Evolutionary conservation across 2,797 vertebrate genomes (phyloP).

Genomic region (Chelonia mydas): DNA sequence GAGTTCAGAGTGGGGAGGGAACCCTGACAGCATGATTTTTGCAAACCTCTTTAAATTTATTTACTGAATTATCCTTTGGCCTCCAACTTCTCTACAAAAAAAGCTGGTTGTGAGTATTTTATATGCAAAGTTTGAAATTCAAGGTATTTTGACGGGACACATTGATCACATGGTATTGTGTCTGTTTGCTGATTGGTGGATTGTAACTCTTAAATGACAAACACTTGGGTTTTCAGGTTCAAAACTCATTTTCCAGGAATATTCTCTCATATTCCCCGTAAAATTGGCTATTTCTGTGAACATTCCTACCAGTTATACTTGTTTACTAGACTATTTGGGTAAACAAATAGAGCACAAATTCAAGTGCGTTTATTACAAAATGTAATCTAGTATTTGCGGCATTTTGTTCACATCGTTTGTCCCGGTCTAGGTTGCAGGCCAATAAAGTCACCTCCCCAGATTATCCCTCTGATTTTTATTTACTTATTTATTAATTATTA

Average conservation of each 20-base stretch:
- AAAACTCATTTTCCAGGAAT: neutral
- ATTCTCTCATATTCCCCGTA: neutral
- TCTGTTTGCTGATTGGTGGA: neutral
- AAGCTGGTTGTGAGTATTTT: conserved; percentile 28
- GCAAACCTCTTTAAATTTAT: conserved; percentile 27
- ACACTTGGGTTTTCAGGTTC: neutral
- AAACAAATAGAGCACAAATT: neutral
- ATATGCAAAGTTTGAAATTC: conserved; percentile 59
- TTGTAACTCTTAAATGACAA: neutral
- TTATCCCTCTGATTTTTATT: neutral
- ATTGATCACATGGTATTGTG: neutral
- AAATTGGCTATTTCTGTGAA: neutral
- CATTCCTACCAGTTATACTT: neutral
- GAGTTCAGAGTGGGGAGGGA: too few species aligned
- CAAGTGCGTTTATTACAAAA: neutral
- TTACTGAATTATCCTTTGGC: conserved; percentile 60
- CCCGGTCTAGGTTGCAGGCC: neutral
- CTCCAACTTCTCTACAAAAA: conserved; percentile 36
- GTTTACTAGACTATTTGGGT: neutral
- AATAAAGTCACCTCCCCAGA: neutral
- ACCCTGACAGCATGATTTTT: too few species aligned
- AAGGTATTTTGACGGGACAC: conserved; percentile 30
- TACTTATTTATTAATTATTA: neutral
- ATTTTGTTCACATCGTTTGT: neutral
- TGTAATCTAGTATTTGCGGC: neutral